These are phyloP conservation scores for Eulithis prunata DNA, from an alignment of 2,888 invertebrate species.

Conservation along the genomic window DNA sequence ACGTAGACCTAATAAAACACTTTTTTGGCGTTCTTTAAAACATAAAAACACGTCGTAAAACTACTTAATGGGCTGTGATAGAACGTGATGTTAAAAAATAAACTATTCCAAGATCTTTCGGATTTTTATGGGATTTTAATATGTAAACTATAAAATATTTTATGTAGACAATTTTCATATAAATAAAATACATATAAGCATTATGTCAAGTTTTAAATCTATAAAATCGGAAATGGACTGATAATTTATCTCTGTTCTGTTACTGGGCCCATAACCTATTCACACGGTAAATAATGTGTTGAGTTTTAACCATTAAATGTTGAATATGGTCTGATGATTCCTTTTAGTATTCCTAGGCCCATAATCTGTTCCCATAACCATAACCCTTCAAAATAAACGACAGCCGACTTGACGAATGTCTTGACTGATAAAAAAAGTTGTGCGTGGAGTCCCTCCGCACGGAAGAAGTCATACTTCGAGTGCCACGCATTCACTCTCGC, in stretches of 20 bases:
- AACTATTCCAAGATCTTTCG: conserved; percentile 1
- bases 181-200: neutral
- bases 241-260: too few species aligned
- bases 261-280: too few species aligned
- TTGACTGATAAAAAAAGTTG: too few species aligned
- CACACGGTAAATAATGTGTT: too few species aligned
- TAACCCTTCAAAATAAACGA: too few species aligned
- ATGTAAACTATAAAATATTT: neutral
- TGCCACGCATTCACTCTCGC: too few species aligned
- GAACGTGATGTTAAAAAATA: conserved; percentile 6
- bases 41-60: conserved; percentile 15
- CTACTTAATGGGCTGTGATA: conserved; percentile 17
- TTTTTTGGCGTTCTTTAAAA: conserved; percentile 19
- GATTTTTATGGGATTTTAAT: conserved; percentile 17
- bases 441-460: too few species aligned
- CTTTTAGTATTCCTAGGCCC: conserved; percentile 2
- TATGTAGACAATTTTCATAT: neutral
- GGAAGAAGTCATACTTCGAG: too few species aligned
- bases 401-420: too few species aligned
- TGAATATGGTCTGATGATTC: conserved; percentile 12
- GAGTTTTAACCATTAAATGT: neutral
- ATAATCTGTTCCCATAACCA: too few species aligned
- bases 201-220: neutral
- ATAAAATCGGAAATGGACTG: too few species aligned
- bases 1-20: conserved; percentile 15